phyloP scores from a whole-genome alignment of 2,888 invertebrate genomes.

The Leptinotarsa juncta region DNA sequence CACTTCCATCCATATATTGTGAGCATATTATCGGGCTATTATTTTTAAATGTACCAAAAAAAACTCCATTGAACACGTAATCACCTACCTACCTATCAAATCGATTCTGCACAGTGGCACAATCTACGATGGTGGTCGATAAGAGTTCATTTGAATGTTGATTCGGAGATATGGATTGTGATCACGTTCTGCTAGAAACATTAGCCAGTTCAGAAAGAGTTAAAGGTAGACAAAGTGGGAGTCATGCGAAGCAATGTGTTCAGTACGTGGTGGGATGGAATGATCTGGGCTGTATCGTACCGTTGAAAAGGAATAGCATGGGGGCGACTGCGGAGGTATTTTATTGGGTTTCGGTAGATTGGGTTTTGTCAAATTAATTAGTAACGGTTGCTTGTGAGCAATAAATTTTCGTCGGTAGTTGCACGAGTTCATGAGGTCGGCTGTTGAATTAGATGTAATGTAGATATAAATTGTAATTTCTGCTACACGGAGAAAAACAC shows the following conservation, averaged over 20 bases:
- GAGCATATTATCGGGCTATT: too few species aligned
- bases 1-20: too few species aligned
- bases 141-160: conserved; percentile 28
- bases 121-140: conserved; percentile 31
- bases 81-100: not conserved
- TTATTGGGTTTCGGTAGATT: conserved; percentile 34
- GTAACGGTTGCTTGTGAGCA: conserved; percentile 27
- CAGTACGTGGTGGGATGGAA: not conserved
- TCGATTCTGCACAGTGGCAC: conserved; percentile 5
- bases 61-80: too few species aligned
- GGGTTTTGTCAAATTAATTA: conserved; percentile 35
- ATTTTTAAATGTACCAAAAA: too few species aligned
- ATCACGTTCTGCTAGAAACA: conserved; percentile 29
- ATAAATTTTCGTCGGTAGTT: conserved; percentile 24
- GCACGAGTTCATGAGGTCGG: conserved; percentile 8
- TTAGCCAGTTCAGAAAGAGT: not conserved
- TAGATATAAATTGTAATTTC: too few species aligned
- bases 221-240: not conserved
- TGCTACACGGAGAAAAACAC: too few species aligned
- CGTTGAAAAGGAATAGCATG: not conserved
- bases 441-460: too few species aligned
- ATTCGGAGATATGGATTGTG: conserved; percentile 23
- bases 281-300: not conserved
- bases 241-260: not conserved
- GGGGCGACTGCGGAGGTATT: conserved; percentile 21